Evolutionary conservation across 2,888 invertebrate species (phyloP).

Genomic region (Lapara coniferarum): DNA sequence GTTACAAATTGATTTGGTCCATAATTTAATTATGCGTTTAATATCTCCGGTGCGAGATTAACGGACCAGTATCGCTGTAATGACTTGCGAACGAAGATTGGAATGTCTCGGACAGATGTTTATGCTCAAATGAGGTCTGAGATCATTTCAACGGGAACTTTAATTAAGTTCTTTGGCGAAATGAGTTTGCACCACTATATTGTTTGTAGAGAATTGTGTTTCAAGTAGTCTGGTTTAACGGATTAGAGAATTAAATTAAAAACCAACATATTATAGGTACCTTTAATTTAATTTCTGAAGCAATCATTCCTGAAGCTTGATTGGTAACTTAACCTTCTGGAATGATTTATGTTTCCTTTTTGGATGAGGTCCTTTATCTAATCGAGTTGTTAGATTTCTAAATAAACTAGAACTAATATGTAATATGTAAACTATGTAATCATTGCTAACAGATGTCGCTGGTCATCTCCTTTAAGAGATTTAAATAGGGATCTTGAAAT

Average conservation of each 20-base stretch:
- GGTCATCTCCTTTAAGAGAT: too few relatives aligned
- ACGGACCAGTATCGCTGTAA: slow-evolving; percentile 45
- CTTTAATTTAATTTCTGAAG: neutral
- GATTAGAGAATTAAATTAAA: neutral
- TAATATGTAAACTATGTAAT: too few relatives aligned
- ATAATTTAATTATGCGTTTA: slow-evolving; percentile 68
- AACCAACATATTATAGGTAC: neutral
- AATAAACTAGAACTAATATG: too few relatives aligned
- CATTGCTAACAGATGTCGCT: too few relatives aligned
- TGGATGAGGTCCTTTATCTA: neutral
- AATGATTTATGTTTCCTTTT: too few relatives aligned
- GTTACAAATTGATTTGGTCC: slow-evolving; percentile 71
- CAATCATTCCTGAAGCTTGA: too few relatives aligned
- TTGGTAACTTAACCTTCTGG: neutral
- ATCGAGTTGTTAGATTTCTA: neutral
- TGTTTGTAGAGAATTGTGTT: slow-evolving; percentile 13
- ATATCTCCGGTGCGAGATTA: slow-evolving; percentile 50
- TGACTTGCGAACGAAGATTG: slow-evolving; percentile 35
- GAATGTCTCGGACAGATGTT: slow-evolving; percentile 28
- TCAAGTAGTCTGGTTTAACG: neutral
- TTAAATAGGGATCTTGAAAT: too few relatives aligned
- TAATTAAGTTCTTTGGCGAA: slow-evolving; percentile 25
- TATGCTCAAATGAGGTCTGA: slow-evolving; percentile 22
- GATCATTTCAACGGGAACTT: slow-evolving; percentile 27
- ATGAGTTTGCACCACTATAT: slow-evolving; percentile 9